These are phyloP conservation scores for Ifrita kowaldi DNA, from an alignment of 2,113 vertebrate genomes.

Conservation along the genomic window DNA sequence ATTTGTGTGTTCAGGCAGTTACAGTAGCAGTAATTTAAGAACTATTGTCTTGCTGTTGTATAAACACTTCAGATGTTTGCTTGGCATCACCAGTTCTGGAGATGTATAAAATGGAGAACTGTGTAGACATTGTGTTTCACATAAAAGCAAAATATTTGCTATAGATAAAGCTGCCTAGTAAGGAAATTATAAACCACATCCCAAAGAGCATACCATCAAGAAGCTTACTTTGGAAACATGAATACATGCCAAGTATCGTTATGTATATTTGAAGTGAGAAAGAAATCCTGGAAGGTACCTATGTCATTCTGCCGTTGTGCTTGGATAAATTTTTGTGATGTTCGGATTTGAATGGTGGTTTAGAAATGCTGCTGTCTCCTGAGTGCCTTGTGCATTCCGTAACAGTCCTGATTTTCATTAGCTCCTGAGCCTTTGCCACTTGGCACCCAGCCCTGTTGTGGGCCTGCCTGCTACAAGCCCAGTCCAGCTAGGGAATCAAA, in stretches of 20 bases:
- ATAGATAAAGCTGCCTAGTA: constrained; percentile 30
- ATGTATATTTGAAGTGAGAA: not conserved
- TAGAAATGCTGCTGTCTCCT: not conserved
- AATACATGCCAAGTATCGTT: not conserved
- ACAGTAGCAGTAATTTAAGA: constrained; percentile 38
- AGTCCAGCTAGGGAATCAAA: not conserved
- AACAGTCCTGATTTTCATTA: not conserved
- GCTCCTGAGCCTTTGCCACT: not conserved
- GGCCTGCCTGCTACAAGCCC: not conserved
- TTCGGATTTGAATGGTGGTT: not conserved
- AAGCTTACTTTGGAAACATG: constrained; percentile 13
- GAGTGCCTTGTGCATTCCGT: not conserved
- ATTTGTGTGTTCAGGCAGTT: constrained; percentile 21
- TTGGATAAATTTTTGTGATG: not conserved
- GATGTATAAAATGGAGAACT: constrained; percentile 12
- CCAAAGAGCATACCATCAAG: not conserved
- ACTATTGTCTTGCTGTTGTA: constrained; percentile 35
- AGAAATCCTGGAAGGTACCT: constrained; percentile 6
- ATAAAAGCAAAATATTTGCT: constrained; percentile 52
- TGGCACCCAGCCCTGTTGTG: not conserved
- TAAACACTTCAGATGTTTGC: constrained; percentile 37
- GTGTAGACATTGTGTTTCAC: constrained; percentile 17
- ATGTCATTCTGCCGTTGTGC: not conserved
- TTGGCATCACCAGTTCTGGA: not conserved
- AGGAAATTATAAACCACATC: constrained; percentile 51